Evolutionary conservation across 2,888 invertebrate species (phyloP), one percentile per base, ranked within the genome.

Genomic region (Lasioglossum morio): DNA sequence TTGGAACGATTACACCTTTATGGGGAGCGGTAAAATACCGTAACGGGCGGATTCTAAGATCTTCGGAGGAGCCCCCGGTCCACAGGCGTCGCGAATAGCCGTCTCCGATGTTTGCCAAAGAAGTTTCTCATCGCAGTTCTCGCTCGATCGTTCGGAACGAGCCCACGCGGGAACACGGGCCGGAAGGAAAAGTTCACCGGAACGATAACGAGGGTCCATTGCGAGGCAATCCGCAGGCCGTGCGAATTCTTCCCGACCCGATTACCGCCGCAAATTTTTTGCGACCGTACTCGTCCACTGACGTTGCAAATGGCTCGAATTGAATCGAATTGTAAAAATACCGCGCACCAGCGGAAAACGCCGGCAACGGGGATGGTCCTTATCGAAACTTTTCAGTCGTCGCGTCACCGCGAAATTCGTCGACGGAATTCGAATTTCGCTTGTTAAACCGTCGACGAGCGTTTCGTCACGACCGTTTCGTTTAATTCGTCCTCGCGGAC

Each of bases 201-300:
- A 48, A 70, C 48, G 79, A 82, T 74, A 63, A 74, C 57, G 75
- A 76, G 53, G 14, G 23, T 30, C 23, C 34, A n/a, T 34, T 78
- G 40, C n/a, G 10, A 19, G 34, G 60, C 30, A 23, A 76, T 60
- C 48, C 14, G 14, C 57, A 1, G n/a, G 8, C 57, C 57, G 57
- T 57, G 57, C 40, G 27, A 34, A 69, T 79, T 75, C 30, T 40
- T 23, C 23, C 4, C 5, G 37, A 8, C 16, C 34, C 3, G 37
- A 60, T 7, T 48, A n/a, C 27, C 46, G 7, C 30, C 12, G 7
- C 4, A 7, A 27, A 1, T 69, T 69, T 48, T 43, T 34, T n/a
- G 0, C 8, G n/a, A n/a, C 57, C 10, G 57, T 57, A n/a, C n/a
- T 10, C 60, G 30, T 69, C 16, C 16, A 3, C 4, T 46, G n/a